phyloP scores from a whole-genome alignment of 2,113 vertebrate species.

The Eurystomus gularis region DNA sequence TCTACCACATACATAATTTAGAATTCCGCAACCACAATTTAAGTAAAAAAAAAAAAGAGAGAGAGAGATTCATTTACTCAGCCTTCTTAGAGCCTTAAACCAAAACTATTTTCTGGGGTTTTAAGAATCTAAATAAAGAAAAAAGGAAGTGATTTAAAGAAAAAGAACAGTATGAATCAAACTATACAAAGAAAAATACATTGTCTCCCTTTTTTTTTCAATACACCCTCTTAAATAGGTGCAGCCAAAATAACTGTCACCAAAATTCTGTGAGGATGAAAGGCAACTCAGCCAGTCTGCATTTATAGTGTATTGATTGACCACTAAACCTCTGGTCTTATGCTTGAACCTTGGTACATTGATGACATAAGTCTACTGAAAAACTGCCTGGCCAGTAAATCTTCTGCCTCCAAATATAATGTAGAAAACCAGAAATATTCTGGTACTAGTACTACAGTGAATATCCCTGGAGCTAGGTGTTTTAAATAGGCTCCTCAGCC shows the following conservation, averaged over 20 bases:
- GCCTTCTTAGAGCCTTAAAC: not conserved
- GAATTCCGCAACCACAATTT: constrained; percentile 52
- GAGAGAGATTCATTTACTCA: not conserved
- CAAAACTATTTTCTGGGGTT: not conserved
- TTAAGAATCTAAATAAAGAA: not conserved
- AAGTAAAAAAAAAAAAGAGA: not conserved
- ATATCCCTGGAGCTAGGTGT: not conserved
- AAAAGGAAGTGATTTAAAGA: not conserved
- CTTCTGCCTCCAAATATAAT: not conserved
- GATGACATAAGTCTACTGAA: not conserved
- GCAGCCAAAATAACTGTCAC: not conserved
- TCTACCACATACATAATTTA: constrained; percentile 61
- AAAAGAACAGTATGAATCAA: not conserved
- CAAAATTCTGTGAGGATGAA: not conserved
- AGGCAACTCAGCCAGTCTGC: not conserved
- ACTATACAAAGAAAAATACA: not conserved
- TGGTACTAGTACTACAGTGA: not conserved
- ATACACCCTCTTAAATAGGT: not conserved
- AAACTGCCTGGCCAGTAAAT: not conserved
- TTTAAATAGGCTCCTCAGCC: not conserved
- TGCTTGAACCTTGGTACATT: not conserved
- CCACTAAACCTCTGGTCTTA: not conserved
- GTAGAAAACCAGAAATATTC: not conserved
- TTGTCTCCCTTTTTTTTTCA: not conserved
- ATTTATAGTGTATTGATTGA: not conserved